phyloP scores from a whole-genome alignment of 1,140 invertebrate genomes.

The Drosophila pseudoobscura region DNA sequence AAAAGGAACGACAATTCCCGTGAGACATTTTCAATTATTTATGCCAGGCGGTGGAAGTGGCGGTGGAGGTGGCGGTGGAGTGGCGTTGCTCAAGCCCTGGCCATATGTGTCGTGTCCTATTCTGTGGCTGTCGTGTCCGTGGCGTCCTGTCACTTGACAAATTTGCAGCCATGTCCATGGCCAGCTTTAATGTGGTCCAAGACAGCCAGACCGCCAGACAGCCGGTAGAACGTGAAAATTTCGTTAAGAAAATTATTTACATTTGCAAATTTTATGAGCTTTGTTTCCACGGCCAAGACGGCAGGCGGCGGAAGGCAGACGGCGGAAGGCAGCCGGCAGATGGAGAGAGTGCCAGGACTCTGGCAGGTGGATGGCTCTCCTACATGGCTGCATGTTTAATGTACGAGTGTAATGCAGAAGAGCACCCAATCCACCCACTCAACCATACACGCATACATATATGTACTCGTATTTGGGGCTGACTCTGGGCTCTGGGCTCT shows the following conservation, averaged over 20 bases:
- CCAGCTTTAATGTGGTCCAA: constrained; percentile 73
- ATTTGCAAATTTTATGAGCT: constrained; percentile 81
- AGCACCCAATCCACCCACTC: constrained; percentile 3
- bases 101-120: constrained; percentile 64
- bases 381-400: constrained; percentile 74
- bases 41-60: constrained; percentile 26
- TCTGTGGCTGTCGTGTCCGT: constrained; percentile 29
- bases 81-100: constrained; percentile 14
- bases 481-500: background rate
- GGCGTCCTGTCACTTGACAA: constrained; percentile 66
- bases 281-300: constrained; percentile 39
- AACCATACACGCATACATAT: background rate
- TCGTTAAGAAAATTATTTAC: constrained; percentile 79
- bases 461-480: too few species aligned
- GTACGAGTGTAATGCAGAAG: constrained; percentile 29
- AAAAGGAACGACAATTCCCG: constrained; percentile 61
- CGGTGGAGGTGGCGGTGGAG: background rate
- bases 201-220: constrained; percentile 32
- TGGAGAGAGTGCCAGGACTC: background rate
- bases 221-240: constrained; percentile 64
- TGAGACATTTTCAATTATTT: constrained; percentile 80
- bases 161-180: constrained; percentile 59
- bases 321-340: too few species aligned
- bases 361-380: constrained; percentile 43
- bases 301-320: too few species aligned